Evolutionary conservation across 1,140 invertebrate genomes (phyloP).

Genomic region (Zophobas morio): DNA sequence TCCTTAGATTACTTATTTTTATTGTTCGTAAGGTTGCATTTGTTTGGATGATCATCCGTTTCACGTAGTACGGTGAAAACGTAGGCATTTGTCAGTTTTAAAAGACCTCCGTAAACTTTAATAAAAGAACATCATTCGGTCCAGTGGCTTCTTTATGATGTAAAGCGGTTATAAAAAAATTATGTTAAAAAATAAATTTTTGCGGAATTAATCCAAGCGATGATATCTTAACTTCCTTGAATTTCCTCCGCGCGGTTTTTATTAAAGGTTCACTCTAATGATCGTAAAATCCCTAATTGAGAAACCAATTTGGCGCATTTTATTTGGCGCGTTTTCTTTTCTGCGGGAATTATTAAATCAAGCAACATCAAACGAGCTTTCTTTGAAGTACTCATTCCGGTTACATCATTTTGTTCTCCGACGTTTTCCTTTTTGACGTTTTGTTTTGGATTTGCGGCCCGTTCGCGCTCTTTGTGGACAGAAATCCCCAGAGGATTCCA

Average conservation of each 20-base stretch:
- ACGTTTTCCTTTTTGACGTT: slow-evolving; percentile 24
- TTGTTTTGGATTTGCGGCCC: slow-evolving; percentile 35
- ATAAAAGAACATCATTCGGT: too few relatives aligned
- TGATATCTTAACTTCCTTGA: slow-evolving; percentile 20
- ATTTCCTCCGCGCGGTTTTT: slow-evolving; percentile 21
- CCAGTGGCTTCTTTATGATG: too few relatives aligned
- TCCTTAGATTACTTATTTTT: too few relatives aligned
- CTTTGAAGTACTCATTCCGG: slow-evolving; percentile 21
- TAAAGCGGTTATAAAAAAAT: background rate
- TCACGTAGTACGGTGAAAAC: too few relatives aligned
- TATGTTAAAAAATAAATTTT: background rate
- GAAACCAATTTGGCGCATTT: slow-evolving; percentile 40
- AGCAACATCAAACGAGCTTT: slow-evolving; percentile 21
- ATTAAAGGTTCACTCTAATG: slow-evolving; percentile 39
- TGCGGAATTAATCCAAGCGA: slow-evolving; percentile 1
- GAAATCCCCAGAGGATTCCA: slow-evolving; percentile 13
- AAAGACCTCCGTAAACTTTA: too few relatives aligned
- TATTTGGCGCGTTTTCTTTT: slow-evolving; percentile 32
- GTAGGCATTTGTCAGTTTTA: too few relatives aligned
- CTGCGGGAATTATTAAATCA: slow-evolving; percentile 31
- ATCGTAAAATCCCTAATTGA: slow-evolving; percentile 38
- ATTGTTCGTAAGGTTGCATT: too few relatives aligned
- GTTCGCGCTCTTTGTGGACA: slow-evolving; percentile 30
- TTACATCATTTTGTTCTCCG: slow-evolving; percentile 20
- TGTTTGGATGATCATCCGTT: too few relatives aligned